Evolutionary conservation across 2,113 vertebrate species (phyloP), one percentile per base, ranked within the genome.

Genomic region (Tiliqua scincoides): DNA sequence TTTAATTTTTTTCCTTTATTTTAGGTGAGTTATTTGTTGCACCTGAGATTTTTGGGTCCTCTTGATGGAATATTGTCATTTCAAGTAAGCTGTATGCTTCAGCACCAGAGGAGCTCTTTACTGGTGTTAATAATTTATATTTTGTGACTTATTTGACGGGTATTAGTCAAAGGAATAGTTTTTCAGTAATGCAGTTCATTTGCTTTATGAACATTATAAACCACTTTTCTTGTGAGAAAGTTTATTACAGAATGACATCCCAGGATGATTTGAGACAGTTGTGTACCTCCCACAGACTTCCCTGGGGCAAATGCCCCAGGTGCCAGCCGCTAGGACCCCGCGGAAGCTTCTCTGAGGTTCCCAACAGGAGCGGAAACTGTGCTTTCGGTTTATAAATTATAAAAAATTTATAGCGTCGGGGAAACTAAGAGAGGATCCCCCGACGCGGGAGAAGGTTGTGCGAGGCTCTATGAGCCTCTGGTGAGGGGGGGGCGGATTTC

Each of bases 171-270:
- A 37, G 59, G n/a, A 25, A 32, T 79, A 62, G 0, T 52, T 83
- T 52, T 83, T 43, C 32, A 52, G 6, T 77, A 25, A 1, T 25
- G 79, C 14, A 70, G 17, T 37, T 0, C 72, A n/a, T 27, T 10
- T n/a, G 75, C 88, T 91, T 67, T 37, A 84, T 3, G 20, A 21
- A 79, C 85, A 73, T 87, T 30, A 43, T 83, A 59, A 61, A 87
- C 21, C 14, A 15, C 75, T 57, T 32, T 89, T 91, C 43, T 7
- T 75, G 43, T 84, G 20, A 27, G 73, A 48, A 35, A 80, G 72
- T 27, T 86, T 78, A n/a, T 82, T 52, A 65, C 7, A 92, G 84
- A 27, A 70, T 83, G 75, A 35, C 15, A 63, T 18, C n/a, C 83
- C 35, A 85, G 48, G 82, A 88, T 84, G 87, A 90, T 83, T 82